phyloP scores from a whole-genome alignment of 2,888 invertebrate genomes.

The Dynastes grantii region DNA sequence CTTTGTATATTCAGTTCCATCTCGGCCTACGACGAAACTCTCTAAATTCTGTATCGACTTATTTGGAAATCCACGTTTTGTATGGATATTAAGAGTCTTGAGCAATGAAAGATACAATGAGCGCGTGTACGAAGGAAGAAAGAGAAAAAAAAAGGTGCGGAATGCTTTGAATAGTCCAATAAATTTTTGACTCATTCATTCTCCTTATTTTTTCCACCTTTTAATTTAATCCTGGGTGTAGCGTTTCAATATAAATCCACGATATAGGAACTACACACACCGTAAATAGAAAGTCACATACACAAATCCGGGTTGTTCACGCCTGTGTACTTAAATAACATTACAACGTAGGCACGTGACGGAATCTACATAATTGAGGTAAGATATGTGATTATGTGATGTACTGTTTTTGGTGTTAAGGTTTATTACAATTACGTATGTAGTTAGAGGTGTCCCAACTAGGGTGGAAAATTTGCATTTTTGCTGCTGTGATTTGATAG shows the following conservation, averaged over 20 bases:
- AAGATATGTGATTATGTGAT: no score
- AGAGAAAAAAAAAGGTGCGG: constrained; percentile 32
- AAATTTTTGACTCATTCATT: constrained; percentile 41
- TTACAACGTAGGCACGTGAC: background rate
- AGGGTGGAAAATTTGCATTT: no score
- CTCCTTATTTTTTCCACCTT: constrained; percentile 30
- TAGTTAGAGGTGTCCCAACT: no score
- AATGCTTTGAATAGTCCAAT: constrained; percentile 43
- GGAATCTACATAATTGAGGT: no score
- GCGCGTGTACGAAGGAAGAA: background rate
- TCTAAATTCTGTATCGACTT: constrained; percentile 32
- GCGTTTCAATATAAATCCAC: constrained; percentile 36
- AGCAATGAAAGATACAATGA: constrained; percentile 30
- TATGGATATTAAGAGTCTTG: constrained; percentile 28
- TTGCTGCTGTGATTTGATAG: no score
- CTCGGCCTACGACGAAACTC: constrained; percentile 21
- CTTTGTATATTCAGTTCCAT: background rate
- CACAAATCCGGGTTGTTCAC: constrained; percentile 28
- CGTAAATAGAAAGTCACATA: constrained; percentile 34
- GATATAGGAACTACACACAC: constrained; percentile 9
- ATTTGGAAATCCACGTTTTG: constrained; percentile 42
- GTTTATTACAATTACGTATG: no score
- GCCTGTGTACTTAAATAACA: constrained; percentile 36
- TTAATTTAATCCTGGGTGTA: constrained; percentile 47
- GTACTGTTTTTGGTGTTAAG: no score